Percentiles rank a stretch among this genome's conserved stretches.
Evolutionary conservation across 2,113 vertebrate species (phyloP).

Genomic region (Gopherus flavomarginatus): DNA sequence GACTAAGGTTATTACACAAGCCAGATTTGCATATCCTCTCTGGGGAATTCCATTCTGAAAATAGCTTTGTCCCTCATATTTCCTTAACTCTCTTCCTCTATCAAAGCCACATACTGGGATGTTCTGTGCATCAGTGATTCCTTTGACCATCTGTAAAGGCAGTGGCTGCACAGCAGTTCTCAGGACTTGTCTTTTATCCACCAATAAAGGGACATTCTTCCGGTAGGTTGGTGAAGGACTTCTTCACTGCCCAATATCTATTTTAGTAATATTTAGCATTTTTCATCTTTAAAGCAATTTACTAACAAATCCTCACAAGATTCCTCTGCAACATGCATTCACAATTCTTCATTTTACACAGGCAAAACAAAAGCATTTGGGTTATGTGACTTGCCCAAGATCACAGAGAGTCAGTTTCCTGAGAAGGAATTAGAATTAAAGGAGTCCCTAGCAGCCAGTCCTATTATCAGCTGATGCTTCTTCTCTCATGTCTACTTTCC

Average conservation of each 20-base stretch:
- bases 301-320: constrained; percentile 29
- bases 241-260: not conserved
- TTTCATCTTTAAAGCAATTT: not conserved
- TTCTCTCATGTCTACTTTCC: not conserved
- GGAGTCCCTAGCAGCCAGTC: not conserved
- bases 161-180: not conserved
- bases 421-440: not conserved
- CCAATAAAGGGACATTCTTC: not conserved
- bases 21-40: not conserved
- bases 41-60: not conserved
- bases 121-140: not conserved
- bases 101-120: not conserved
- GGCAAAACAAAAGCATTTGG: constrained; percentile 8
- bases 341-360: constrained; percentile 3
- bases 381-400: constrained; percentile 33
- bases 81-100: not conserved
- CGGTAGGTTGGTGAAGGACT: not conserved
- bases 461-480: not conserved
- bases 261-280: constrained; percentile 6
- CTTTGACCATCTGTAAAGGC: not conserved
- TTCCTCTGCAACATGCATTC: not conserved
- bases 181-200: not conserved
- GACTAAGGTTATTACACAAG: too few relatives aligned
- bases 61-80: not conserved
- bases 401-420: not conserved